Percentiles rank a stretch among this genome's conserved stretches.
These are phyloP conservation scores for Petrocephalus sullivani DNA, from an alignment of 2,797 vertebrate species.

Conservation along the genomic window DNA sequence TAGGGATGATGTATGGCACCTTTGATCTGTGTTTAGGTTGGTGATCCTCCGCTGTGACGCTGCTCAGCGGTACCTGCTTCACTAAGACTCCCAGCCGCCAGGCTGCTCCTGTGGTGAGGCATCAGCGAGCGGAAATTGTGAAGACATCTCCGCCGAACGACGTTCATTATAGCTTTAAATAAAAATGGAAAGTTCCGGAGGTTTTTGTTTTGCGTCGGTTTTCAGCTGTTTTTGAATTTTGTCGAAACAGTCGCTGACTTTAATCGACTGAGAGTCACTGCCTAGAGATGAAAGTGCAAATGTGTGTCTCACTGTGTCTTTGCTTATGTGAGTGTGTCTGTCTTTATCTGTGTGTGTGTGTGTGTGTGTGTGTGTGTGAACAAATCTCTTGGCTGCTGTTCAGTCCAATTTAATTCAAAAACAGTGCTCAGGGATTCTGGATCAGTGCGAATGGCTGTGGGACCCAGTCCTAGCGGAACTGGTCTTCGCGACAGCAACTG, in stretches of 20 bases:
- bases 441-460: not conserved
- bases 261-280: not conserved
- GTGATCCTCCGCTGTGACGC: not conserved
- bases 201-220: not conserved
- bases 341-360: not conserved
- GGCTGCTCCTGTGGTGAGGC: not conserved
- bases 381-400: not conserved
- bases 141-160: not conserved
- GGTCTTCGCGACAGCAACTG: not conserved
- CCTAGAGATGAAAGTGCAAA: not conserved
- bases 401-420: not conserved
- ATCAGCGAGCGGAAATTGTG: not conserved
- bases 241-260: not conserved
- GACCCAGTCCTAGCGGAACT: not conserved
- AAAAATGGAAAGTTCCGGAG: not conserved
- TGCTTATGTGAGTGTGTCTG: slow-evolving; percentile 10
- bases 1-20: not conserved
- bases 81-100: not conserved
- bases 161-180: not conserved
- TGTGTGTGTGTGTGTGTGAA: not conserved
- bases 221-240: not conserved
- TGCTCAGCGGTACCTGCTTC: not conserved
- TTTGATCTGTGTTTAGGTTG: not conserved
- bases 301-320: slow-evolving; percentile 25
- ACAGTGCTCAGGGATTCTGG: not conserved